Evolutionary conservation across 2,888 invertebrate genomes (phyloP).

Genomic region (Mycalesis mineus): DNA sequence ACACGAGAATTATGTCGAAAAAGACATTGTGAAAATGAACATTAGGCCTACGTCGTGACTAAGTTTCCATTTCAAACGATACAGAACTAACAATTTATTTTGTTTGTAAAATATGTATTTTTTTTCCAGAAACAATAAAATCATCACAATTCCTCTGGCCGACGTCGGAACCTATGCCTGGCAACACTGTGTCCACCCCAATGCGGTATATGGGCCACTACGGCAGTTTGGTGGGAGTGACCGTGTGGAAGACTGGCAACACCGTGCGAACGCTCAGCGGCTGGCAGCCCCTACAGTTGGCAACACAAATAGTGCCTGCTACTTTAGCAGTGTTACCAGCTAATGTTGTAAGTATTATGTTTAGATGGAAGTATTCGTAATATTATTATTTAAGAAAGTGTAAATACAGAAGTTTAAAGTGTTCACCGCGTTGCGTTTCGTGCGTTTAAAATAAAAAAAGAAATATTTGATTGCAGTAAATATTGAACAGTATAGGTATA

Average conservation of each 20-base stretch:
- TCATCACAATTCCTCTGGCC: conserved; percentile 84
- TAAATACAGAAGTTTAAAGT: too few relatives aligned
- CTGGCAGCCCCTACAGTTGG: conserved; percentile 89
- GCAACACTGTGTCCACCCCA: conserved; percentile 77
- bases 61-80: too few relatives aligned
- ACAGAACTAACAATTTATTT: too few relatives aligned
- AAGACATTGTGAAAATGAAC: too few relatives aligned
- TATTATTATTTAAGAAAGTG: too few relatives aligned
- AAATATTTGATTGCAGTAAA: too few relatives aligned
- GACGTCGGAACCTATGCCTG: conserved; percentile 79
- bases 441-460: too few relatives aligned
- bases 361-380: too few relatives aligned
- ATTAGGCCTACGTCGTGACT: too few relatives aligned
- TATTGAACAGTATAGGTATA: too few relatives aligned
- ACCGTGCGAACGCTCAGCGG: conserved; percentile 81
- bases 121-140: conserved; percentile 82
- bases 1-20: too few relatives aligned
- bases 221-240: conserved; percentile 84
- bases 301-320: conserved; percentile 94
- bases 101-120: not conserved
- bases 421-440: too few relatives aligned
- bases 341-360: conserved; percentile 61
- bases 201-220: conserved; percentile 84
- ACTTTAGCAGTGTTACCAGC: conserved; percentile 87
- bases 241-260: conserved; percentile 78